Evolutionary conservation across 2,113 vertebrate genomes (phyloP).

Genomic region (Serinus canaria): DNA sequence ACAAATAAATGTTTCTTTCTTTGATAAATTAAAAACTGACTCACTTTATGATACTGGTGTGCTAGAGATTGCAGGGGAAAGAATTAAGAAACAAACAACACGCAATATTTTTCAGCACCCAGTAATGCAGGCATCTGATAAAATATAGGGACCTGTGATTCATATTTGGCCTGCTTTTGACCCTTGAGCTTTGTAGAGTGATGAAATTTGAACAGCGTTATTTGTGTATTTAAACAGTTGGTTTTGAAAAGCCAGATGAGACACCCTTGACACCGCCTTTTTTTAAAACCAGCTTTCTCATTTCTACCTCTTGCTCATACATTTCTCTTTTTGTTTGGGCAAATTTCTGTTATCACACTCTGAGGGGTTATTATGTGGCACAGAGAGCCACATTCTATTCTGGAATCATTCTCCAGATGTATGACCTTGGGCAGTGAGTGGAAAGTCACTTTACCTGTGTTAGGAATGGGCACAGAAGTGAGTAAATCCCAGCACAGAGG

Average conservation of each 20-base stretch:
- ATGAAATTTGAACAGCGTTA: conserved; percentile 49
- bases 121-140: neutral
- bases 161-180: conserved; percentile 52
- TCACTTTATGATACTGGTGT: neutral
- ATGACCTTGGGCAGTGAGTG: neutral
- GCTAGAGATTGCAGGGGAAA: neutral
- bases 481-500: neutral
- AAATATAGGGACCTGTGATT: conserved; percentile 24
- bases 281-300: neutral
- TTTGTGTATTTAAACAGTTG: conserved; percentile 55
- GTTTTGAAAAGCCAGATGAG: conserved; percentile 40
- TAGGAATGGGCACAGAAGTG: neutral
- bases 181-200: conserved; percentile 33
- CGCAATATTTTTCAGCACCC: neutral
- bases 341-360: conserved; percentile 4
- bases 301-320: neutral
- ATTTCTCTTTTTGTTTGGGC: neutral
- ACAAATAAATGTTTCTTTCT: neutral
- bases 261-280: neutral
- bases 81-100: neutral
- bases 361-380: neutral
- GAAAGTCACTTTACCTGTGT: neutral
- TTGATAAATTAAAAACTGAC: neutral
- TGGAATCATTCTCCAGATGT: neutral
- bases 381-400: neutral